Evolutionary conservation across 2,888 invertebrate genomes (phyloP).

Genomic region (Agriopis leucophaearia): DNA sequence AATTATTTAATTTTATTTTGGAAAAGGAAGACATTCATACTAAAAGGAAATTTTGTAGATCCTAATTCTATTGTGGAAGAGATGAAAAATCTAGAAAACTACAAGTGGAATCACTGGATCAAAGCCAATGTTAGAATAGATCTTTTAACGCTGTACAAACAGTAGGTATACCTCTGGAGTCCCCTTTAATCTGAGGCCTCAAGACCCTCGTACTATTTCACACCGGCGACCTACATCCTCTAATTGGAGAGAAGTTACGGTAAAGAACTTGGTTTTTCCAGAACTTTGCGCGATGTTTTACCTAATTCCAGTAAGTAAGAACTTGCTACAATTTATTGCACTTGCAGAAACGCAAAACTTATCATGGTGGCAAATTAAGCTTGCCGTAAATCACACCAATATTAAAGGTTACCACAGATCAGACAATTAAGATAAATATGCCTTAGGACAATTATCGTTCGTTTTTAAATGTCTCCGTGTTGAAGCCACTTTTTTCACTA

Average conservation of each 20-base stretch:
- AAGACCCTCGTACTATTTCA: conserved; percentile 12
- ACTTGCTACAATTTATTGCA: conserved; percentile 6
- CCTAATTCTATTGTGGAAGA: too few species aligned
- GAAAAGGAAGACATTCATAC: too few species aligned
- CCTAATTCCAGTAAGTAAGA: too few species aligned
- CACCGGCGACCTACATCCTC: conserved; percentile 7
- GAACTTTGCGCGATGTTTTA: background rate
- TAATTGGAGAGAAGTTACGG: conserved; percentile 15
- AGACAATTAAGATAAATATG: too few species aligned
- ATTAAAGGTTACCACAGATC: too few species aligned
- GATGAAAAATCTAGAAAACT: background rate
- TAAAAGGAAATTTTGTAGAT: too few species aligned
- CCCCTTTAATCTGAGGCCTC: conserved; percentile 7
- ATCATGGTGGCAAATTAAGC: background rate
- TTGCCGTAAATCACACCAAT: too few species aligned
- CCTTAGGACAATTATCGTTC: too few species aligned
- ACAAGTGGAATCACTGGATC: background rate
- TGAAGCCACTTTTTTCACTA: too few species aligned
- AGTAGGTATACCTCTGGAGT: background rate
- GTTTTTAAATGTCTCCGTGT: too few species aligned
- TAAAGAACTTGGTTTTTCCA: conserved; percentile 3
- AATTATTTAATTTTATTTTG: too few species aligned
- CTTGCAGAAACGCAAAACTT: background rate
- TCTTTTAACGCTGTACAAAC: background rate
- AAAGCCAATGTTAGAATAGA: background rate